These are phyloP conservation scores for Dipodomys stephensi DNA, from an alignment of 2,113 vertebrate species.

Conservation along the genomic window DNA sequence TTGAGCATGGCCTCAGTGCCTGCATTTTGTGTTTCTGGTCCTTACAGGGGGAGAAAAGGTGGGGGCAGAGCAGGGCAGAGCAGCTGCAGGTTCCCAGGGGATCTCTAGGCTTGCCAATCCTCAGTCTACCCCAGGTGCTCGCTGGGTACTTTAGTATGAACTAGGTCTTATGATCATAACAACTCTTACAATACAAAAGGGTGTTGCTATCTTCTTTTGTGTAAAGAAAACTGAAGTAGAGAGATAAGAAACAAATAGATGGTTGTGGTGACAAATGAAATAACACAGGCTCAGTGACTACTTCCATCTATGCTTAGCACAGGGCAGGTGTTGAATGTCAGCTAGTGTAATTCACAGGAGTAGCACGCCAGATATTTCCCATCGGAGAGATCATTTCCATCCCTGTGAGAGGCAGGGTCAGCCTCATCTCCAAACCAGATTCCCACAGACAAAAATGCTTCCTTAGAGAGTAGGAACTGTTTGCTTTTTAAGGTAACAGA, in stretches of 20 bases:
- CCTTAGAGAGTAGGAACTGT: not conserved
- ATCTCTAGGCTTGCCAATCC: not conserved
- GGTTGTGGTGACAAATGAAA: not conserved
- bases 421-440: not conserved
- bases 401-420: not conserved
- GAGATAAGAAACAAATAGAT: not conserved
- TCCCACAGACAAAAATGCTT: not conserved
- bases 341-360: too few relatives aligned
- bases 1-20: not conserved
- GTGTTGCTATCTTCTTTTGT: not conserved
- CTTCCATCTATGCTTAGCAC: not conserved
- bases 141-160: not conserved
- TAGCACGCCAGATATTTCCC: not conserved
- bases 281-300: rapidly evolving
- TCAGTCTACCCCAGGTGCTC: not conserved
- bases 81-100: not conserved
- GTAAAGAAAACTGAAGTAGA: not conserved
- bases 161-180: not conserved
- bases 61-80: too few relatives aligned
- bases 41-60: not conserved
- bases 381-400: not conserved
- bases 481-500: not conserved
- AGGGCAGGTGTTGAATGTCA: rapidly evolving
- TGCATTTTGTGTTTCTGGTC: not conserved
- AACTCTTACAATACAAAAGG: rapidly evolving